Base-by-base conservation (phyloP, 1,140 invertebrate species). In the Nasonia giraulti region DNA sequence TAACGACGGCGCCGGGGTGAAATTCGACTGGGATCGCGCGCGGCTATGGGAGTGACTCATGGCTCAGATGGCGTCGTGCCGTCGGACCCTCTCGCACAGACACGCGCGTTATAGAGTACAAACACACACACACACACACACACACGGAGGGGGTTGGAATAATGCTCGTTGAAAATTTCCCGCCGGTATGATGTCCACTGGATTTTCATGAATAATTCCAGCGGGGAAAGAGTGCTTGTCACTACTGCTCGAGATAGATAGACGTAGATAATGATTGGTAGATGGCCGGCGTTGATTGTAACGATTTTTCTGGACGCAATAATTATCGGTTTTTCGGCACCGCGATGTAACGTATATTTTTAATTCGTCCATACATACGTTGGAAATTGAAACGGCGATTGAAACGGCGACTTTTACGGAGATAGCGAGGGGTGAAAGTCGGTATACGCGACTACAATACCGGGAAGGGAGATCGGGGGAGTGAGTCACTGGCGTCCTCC, bases 31-130 rank as follows among this genome's bases (percentile, higher is more conserved):
- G 44, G 50, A n/a, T 62, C 55, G 33, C 27, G 27, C 27, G 0
- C 27, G 27, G 17, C 12, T 31, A 14, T 37, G 47, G 12, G 74
- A 83, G 82, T 83, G 82, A 83, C 50, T 83, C 82, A 83, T 62
- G 33, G n/a, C 73, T 68, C 12, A 1, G 27, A 27, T 62, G 80
- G 80, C 80, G 71, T 82, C 79, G 11, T 17, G 68, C 40, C 2
- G 79, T 8, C 79, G 40, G 40, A 11, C 44, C 14, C 55, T n/a
- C 50, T 55, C 44, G 8, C 44, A 6, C 4, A 37, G 33, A 37
- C 33, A 37, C 3, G 1, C 44, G 44, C 12, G 47, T 50, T 27
- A 27, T 27, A 27, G 27, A 27, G 27, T 27, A 27, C n/a, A n/a
- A n/a, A n/a, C n/a, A n/a, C n/a, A n/a, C 23, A 27, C 27, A 27